Evolutionary conservation across 2,113 vertebrate genomes (phyloP), one percentile per base, ranked within the genome.

Genomic region (Pelobates fuscus): DNA sequence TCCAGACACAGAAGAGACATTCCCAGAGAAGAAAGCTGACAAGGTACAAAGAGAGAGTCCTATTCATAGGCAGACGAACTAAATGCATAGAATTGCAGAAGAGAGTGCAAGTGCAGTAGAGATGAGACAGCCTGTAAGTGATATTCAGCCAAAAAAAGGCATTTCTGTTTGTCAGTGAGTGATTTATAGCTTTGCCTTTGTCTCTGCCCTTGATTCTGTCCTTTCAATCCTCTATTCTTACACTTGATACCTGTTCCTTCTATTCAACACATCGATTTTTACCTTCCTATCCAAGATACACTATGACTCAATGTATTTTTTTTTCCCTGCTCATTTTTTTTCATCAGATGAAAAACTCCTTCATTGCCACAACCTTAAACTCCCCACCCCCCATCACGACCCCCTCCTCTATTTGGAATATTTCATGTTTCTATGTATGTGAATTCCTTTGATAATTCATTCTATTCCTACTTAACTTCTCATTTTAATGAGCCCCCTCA

Each of bases 181-280:
- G 67, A 67, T 60, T 32, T 66, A 70, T 41, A 70, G 77, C 29
- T 70, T 25, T 23, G 46, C 12, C 17, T 29, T n/a, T 75, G 17
- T 18, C 65, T 43, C 20, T 49, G 65, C 67, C 23, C 67, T 68
- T 71, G 44, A 64, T 73, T 65, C 26, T 37, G 37, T 60, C 77
- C 73, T 66, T 67, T 63, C 41, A 29, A 27, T 68, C n/a, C 67
- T 62, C 37, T 63, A 25, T 52, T 62, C 59, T 2, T 46, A 32
- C 12, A 63, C 25, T 43, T 64, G 27, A 69, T 70, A 64, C 59
- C 75, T 69, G 66, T 70, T 67, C 61, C 32, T 67, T 46, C 21
- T 64, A 17, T 32, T 46, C 52, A 57, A 30, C 43, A 61, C 2
- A 5, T 26, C 52, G 70, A 58, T 30, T 55, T 21, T 23, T 41